Base-by-base conservation (phyloP, 2,113 vertebrate species). In the Corythoichthys haematopterus region DNA sequence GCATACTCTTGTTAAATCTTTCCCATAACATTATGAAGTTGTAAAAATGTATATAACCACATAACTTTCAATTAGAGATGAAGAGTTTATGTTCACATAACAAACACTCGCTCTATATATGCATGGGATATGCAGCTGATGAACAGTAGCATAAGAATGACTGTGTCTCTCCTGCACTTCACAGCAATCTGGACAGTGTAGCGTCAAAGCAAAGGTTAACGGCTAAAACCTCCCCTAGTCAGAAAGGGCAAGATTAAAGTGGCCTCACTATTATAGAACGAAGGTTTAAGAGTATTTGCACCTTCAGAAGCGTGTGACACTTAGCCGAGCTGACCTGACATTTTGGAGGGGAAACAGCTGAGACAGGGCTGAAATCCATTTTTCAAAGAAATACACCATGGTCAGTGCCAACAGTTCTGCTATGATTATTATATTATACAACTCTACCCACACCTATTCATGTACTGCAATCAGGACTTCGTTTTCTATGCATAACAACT, bases 281-380 rank as follows among this genome's bases (percentile, higher is more conserved):
- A 76, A 53, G 73, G 80, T 83, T 90, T 90, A 87, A 84, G 83
- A 85, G 83, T 77, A 82, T 78, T 79, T 79, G 80, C 72, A 80
- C 85, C 86, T 85, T 85, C 84, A 80, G 85, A 84, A 74, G 79
- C 83, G 81, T 82, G 69, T 87, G 86, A 90, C 84, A 88, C 85
- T 88, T 88, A 83, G 82, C 76, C 61, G 77, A 79, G 83, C 83
- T 87, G 87, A 86, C 86, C 83, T 68, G 82, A 89, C 84, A 85
- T 81, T 89, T 87, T 87, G 73, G 67, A 75, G 73, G 67, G 74
- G 64, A 64, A 69, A 83, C 76, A 55, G 72, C 80, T 64, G 65
- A 76, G 35, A 65, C 40, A 70, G 55, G 55, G 51, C 61, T 35
- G 35, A 46, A 66, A 70, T 37, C 4, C n/a, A 38, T 68, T 56